Conservation (phyloP, 2,888 invertebrate genomes). For the Sphaerophoria rueppellii region DNA sequence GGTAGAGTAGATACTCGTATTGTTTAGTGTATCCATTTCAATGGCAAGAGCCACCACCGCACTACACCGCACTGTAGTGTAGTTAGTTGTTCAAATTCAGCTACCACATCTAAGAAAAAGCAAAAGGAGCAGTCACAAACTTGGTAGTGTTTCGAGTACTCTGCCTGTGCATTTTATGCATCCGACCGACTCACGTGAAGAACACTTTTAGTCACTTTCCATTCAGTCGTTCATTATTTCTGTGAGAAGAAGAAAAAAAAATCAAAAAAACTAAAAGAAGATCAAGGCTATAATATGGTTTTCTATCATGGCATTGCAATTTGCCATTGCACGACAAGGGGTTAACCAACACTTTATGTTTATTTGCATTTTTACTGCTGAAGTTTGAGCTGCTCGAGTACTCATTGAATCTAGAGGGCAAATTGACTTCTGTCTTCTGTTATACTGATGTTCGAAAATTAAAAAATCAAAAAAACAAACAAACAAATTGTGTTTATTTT, state of each 20-base stretch:
- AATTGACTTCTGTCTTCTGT: constrained; percentile 13
- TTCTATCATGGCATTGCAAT: background rate
- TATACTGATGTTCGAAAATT: constrained; percentile 23
- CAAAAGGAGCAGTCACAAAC: constrained; percentile 63
- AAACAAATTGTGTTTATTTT: constrained; percentile 31
- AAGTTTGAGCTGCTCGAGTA: constrained; percentile 47
- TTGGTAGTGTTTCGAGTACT: constrained; percentile 43
- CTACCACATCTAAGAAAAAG: background rate
- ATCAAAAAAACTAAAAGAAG: background rate
- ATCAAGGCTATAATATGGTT: constrained; percentile 40
- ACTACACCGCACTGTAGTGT: background rate
- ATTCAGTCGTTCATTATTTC: constrained; percentile 58
- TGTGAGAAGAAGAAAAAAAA: background rate
- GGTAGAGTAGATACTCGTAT: background rate
- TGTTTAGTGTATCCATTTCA: constrained; percentile 9
- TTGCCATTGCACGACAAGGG: constrained; percentile 3
- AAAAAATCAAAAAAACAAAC: background rate
- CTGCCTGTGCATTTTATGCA: constrained; percentile 49
- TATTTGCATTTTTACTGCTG: constrained; percentile 42
- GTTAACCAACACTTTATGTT: constrained; percentile 14
- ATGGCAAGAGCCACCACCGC: background rate
- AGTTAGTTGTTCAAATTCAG: background rate
- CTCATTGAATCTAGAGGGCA: constrained; percentile 51
- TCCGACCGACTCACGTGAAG: constrained; percentile 22
- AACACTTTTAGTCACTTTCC: constrained; percentile 50